A percentile compares a stretch with the other conserved stretches of the same genome.
Conservation (phyloP, 1,140 invertebrate species). For the Heliconius himera region DNA sequence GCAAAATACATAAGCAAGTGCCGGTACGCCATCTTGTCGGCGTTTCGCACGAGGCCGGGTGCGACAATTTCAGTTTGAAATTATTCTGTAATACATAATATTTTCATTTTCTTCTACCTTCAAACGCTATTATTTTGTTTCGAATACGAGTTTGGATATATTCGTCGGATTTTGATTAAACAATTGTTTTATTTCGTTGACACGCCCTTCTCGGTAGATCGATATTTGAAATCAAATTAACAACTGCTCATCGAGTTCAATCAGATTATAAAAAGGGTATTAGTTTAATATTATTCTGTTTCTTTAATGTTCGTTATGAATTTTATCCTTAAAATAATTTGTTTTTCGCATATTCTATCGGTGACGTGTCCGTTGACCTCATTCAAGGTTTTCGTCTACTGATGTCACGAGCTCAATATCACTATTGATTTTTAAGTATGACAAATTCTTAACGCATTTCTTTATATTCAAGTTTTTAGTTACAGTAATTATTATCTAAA, state of each 20-base stretch:
- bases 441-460: background rate
- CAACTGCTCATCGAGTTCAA: background rate
- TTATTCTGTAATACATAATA: background rate
- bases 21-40: conserved; percentile 72
- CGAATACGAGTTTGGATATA: background rate
- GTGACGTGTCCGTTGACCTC: conserved; percentile 60
- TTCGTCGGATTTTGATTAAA: background rate
- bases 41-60: conserved; percentile 48
- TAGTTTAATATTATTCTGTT: background rate
- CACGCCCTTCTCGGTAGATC: conserved; percentile 28
- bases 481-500: background rate
- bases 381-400: conserved; percentile 44
- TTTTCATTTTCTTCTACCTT: background rate
- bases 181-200: background rate
- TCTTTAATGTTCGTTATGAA: background rate
- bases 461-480: background rate
- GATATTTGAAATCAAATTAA: background rate
- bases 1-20: conserved; percentile 32
- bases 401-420: conserved; percentile 32
- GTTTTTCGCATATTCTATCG: conserved; percentile 1
- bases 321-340: background rate
- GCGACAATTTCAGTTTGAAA: conserved; percentile 21
- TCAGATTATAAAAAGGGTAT: background rate
- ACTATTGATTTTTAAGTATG: background rate
- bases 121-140: conserved; percentile 20